Evolutionary conservation across 1,140 invertebrate species (phyloP), one percentile per base, ranked within the genome.

Genomic region (Heliconius congener): DNA sequence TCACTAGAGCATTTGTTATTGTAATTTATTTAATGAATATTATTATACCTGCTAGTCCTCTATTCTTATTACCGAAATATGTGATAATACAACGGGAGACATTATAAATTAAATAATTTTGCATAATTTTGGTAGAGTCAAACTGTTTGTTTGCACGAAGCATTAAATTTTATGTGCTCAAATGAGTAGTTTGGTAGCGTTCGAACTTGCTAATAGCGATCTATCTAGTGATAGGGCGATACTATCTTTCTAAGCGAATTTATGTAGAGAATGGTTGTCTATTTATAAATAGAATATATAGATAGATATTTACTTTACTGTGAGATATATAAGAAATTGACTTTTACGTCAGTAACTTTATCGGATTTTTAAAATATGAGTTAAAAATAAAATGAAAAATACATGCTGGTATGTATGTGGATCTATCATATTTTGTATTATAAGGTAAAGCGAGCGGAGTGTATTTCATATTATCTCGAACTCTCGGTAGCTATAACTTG

Each of bases 91-190:
- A n/a, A 60, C 74, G 13, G 74, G 76, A 77, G 55, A 42, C 50
- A 77, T 81, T 81, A 77, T 71, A 77, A 81, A 81, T 81, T 81
- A 76, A 77, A 81, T 81, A 73, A 74, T 77, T 84, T 86, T 77
- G 80, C 83, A 84, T 86, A 85, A 86, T 82, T 84, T 85, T 76
- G 79, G 27, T 18, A 81, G 71, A 76, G 60, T 70, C 76, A 81
- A 87, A 88, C 79, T 84, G 83, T 81, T 83, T 83, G 80, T 82
- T 83, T 60, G 83, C 87, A 89, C 87, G 87, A 77, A 85, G 82
- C 81, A 83, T 84, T 87, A 83, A 84, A 80, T 85, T 89, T 88
- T 84, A 89, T 84, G 84, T 52, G 73, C 74, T 78, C 77, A 89
- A 89, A 89, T 89, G 79, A 89, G 85, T 89, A 85, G 87, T 87